Conservation (phyloP, 2,888 invertebrate genomes). For the Pachliopta kotzebuea region DNA sequence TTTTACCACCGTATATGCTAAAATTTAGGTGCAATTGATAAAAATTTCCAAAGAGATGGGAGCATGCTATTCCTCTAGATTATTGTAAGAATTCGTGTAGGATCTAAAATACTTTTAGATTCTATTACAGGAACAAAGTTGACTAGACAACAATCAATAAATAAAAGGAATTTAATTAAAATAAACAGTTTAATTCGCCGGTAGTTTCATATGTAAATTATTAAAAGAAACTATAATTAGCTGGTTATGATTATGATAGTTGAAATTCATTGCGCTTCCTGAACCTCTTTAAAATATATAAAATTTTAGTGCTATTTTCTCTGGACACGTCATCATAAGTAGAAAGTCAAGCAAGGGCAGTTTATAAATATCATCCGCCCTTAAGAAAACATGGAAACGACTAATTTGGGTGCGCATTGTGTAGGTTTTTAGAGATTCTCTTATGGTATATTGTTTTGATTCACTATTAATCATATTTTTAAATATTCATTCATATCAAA, state of each 20-base stretch:
- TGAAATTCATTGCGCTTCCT: neutral
- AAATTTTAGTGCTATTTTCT: neutral
- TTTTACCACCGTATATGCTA: no score
- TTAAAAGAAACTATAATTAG: neutral
- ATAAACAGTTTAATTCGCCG: no score
- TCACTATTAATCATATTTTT: neutral
- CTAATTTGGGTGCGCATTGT: neutral
- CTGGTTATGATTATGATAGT: neutral
- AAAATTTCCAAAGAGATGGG: no score
- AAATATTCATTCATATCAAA: no score
- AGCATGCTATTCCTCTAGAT: no score
- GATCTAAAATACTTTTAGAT: no score
- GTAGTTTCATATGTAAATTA: no score
- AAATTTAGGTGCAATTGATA: no score
- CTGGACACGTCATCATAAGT: constrained; percentile 2
- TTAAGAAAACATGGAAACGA: neutral
- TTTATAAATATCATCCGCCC: constrained; percentile 15
- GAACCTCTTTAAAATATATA: neutral
- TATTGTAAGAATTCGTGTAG: no score
- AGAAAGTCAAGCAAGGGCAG: constrained; percentile 11
- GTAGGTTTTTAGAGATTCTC: neutral
- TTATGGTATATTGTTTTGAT: neutral
- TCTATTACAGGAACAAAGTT: no score
- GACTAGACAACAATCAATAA: no score
- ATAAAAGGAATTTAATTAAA: no score